Percentiles rank a stretch among this genome's conserved stretches.
These are phyloP conservation scores for Lasius platythorax DNA, from an alignment of 2,888 invertebrate genomes.

Conservation along the genomic window DNA sequence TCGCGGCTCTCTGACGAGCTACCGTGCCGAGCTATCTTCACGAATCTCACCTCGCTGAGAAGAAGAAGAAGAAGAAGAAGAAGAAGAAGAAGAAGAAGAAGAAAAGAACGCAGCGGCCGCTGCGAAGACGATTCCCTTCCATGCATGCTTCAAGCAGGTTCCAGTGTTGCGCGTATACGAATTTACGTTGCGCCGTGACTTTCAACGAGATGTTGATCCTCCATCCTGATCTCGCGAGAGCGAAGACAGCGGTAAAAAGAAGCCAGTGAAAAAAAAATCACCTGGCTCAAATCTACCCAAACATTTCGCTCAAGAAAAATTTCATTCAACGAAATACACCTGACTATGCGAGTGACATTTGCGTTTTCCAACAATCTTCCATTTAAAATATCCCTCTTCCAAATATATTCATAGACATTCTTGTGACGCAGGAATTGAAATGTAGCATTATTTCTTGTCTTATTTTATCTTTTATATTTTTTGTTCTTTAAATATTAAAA, in stretches of 20 bases:
- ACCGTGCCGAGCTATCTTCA: slow-evolving; percentile 80
- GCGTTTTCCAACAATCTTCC: not conserved
- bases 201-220: slow-evolving; percentile 58
- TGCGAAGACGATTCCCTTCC: slow-evolving; percentile 62
- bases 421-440: not conserved
- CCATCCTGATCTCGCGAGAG: slow-evolving; percentile 35
- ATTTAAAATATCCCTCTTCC: not conserved
- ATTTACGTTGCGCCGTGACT: slow-evolving; percentile 58
- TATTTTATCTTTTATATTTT: not conserved
- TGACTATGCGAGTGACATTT: slow-evolving; percentile 4
- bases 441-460: not conserved
- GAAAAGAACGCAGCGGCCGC: slow-evolving; percentile 52
- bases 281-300: not conserved
- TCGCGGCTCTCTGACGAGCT: slow-evolving; percentile 78
- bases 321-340: slow-evolving; percentile 25
- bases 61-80: slow-evolving; percentile 64
- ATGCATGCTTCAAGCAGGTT: slow-evolving; percentile 53
- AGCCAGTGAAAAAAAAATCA: slow-evolving; percentile 6
- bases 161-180: slow-evolving; percentile 50
- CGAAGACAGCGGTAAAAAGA: slow-evolving; percentile 27
- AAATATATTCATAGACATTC: not conserved
- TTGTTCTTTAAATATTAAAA: not conserved
- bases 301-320: not conserved
- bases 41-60: slow-evolving; percentile 75
- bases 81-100: slow-evolving; percentile 32